Evolutionary conservation across 1,140 invertebrate genomes (phyloP).

Genomic region (Zaprionus camerounensis): DNA sequence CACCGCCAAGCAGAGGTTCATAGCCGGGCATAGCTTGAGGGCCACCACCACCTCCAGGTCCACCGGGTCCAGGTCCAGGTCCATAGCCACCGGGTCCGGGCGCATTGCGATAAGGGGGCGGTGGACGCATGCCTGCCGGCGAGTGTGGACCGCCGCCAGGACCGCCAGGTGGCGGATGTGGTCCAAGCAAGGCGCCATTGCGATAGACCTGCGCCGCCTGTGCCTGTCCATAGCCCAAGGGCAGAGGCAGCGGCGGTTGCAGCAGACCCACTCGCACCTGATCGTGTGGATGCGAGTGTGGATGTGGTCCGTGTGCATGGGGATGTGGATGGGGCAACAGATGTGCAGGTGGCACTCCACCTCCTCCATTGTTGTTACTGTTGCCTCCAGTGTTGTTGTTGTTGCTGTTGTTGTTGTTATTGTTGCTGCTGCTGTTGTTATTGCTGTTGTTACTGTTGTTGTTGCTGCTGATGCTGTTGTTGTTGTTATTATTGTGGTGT

Average conservation of each 20-base stretch:
- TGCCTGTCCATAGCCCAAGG: conserved; percentile 38
- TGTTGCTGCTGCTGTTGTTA: conserved; percentile 33
- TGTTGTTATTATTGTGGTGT: conserved; percentile 32
- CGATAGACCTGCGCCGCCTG: conserved; percentile 44
- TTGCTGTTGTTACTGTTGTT: conserved; percentile 5
- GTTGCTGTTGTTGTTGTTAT: neutral
- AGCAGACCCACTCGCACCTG: conserved; percentile 68
- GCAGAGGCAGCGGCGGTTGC: conserved; percentile 51
- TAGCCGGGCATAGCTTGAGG: conserved; percentile 35
- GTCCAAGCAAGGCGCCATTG: conserved; percentile 63
- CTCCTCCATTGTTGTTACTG: conserved; percentile 1
- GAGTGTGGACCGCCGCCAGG: neutral
- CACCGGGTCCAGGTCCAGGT: conserved; percentile 12
- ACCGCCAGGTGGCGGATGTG: conserved; percentile 23
- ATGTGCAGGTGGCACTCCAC: conserved; percentile 31
- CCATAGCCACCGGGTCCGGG: conserved; percentile 7
- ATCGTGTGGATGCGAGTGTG: conserved; percentile 46
- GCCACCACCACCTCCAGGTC: conserved; percentile 44
- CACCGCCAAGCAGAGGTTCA: conserved; percentile 40
- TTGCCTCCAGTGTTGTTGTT: neutral
- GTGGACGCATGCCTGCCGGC: conserved; percentile 53
- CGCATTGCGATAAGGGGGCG: conserved; percentile 52
- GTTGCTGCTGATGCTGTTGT: conserved; percentile 18
- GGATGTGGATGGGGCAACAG: conserved; percentile 64
- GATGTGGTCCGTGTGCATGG: conserved; percentile 15